These are phyloP conservation scores for Dryoscopus gambensis DNA, from an alignment of 2,113 vertebrate genomes.

Conservation along the genomic window DNA sequence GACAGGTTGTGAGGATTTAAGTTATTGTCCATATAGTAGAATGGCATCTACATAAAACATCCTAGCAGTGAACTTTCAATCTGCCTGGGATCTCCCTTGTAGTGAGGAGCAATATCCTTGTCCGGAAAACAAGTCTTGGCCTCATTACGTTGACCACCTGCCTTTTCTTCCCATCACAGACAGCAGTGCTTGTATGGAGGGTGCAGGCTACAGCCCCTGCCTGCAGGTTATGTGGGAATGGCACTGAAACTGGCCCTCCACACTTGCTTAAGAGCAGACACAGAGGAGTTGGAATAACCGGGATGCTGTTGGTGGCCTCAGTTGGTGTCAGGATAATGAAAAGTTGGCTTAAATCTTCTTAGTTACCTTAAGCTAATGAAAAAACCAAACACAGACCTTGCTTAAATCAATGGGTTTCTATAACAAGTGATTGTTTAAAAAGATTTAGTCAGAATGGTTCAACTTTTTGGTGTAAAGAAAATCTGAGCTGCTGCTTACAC, in stretches of 20 bases:
- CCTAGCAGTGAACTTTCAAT: neutral
- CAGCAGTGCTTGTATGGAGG: neutral
- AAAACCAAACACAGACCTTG: neutral
- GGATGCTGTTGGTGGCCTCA: neutral
- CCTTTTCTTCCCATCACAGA: neutral
- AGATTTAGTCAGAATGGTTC: neutral
- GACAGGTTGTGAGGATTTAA: neutral
- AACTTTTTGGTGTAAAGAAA: neutral
- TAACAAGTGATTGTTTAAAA: neutral
- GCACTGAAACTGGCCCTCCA: neutral
- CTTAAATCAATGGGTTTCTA: neutral
- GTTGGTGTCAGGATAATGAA: neutral
- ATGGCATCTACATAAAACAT: neutral
- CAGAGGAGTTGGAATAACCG: neutral
- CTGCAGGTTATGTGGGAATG: neutral
- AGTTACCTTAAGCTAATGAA: neutral
- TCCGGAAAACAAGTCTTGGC: neutral
- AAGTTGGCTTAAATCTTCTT: neutral
- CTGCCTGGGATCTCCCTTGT: neutral
- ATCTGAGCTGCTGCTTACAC: neutral
- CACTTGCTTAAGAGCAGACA: neutral
- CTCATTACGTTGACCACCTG: neutral
- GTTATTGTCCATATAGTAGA: neutral
- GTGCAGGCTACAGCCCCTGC: neutral
- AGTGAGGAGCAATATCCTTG: neutral